Evolutionary conservation across 2,797 vertebrate species (phyloP).

Genomic region (Falco rusticolus): DNA sequence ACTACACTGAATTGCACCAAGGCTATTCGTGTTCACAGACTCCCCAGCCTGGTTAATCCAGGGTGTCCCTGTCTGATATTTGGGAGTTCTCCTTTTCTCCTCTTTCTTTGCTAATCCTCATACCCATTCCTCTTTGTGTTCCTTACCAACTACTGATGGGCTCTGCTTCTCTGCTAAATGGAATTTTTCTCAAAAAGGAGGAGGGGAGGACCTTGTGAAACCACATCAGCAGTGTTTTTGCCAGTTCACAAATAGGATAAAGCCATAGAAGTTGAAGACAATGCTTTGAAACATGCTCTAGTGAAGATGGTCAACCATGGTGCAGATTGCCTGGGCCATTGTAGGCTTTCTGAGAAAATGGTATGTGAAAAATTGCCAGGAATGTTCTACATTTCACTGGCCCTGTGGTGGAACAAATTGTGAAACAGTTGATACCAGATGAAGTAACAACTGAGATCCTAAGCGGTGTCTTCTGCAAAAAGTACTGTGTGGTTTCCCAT

Average conservation of each 20-base stretch:
- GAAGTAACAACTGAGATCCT: neutral
- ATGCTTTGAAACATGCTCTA: neutral
- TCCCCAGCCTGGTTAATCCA: neutral
- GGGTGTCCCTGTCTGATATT: neutral
- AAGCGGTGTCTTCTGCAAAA: neutral
- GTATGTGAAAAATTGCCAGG: neutral
- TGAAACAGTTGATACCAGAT: neutral
- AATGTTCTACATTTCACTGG: neutral
- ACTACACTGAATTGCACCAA: neutral
- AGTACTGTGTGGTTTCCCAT: neutral
- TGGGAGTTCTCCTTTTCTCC: neutral
- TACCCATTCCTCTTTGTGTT: neutral
- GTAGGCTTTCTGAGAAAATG: neutral
- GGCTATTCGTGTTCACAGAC: neutral
- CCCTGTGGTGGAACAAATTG: neutral
- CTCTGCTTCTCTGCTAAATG: neutral
- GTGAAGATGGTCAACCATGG: neutral
- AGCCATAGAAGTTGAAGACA: neutral
- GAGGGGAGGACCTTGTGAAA: neutral
- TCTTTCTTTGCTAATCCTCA: neutral
- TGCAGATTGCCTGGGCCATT: neutral
- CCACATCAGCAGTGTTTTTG: neutral
- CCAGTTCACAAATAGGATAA: neutral
- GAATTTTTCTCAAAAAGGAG: neutral
- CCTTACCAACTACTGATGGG: neutral